Conservation (phyloP, 2,113 vertebrate genomes). For the Fukomys damarensis region DNA sequence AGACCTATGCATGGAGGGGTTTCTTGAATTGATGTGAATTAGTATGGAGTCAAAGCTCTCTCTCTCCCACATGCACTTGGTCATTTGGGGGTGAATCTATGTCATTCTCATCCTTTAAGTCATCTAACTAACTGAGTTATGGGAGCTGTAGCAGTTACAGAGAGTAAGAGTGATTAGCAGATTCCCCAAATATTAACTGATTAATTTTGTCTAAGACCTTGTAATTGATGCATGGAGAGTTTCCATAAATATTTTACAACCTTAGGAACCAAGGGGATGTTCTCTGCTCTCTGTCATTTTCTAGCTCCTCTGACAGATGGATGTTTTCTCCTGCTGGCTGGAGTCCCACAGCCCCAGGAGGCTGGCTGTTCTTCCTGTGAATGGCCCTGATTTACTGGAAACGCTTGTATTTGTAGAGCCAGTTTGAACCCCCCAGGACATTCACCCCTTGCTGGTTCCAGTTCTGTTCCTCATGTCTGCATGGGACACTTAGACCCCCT, state of each 20-base stretch:
- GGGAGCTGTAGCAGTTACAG: not conserved
- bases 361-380: not conserved
- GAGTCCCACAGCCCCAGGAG: not conserved
- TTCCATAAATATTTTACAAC: not conserved
- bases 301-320: not conserved
- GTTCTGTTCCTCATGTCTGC: not conserved
- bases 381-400: not conserved
- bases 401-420: not conserved
- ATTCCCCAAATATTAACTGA: not conserved
- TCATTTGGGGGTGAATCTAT: not conserved
- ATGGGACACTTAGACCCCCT: too few species aligned
- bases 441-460: not conserved
- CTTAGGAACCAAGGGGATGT: not conserved
- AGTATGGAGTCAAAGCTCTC: not conserved
- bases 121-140: not conserved
- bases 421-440: not conserved
- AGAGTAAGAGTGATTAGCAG: not conserved
- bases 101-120: not conserved
- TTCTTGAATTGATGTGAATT: not conserved
- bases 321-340: not conserved
- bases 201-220: not conserved
- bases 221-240: not conserved
- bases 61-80: not conserved
- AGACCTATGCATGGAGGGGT: fast-evolving
- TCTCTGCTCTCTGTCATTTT: not conserved